Base-by-base conservation (phyloP, 2,888 invertebrate genomes). In the Melolontha melolontha region DNA sequence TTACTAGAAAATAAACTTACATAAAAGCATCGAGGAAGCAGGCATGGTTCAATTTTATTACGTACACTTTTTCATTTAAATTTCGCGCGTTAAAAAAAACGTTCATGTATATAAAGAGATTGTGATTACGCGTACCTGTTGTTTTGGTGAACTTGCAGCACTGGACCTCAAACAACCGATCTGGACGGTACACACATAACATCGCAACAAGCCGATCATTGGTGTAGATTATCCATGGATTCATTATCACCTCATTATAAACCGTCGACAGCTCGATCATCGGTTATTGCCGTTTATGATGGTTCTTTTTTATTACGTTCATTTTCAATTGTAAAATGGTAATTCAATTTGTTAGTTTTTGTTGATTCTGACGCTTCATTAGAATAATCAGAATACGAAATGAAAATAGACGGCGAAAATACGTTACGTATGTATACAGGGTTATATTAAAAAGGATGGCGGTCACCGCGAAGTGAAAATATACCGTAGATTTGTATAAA, bases 221-320 rank as follows among this genome's bases (percentile, higher is more conserved):
- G 78, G 76, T 77, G 76, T 75, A 79, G 79, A 80, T 80, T 79
- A 79, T 76, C 77, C 76, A 73, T 73, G 75, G 74, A 77, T 77
- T 79, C 79, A 80, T 81, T 80, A 80, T 79, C 79, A 79, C 78
- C 78, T 80, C 79, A 80, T 80, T 79, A 76, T 74, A 72, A 69
- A 70, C 69, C 69, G 69, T 62, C 66, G 69, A 69, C 69, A 69
- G 68, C 52, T 54, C 65, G 47, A 62, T 59, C 51, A 68, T 66
- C 47, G 59, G 59, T 47, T 49, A 49, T 49, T 47, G 34, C 47
- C 59, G 59, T 47, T 62, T 62, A 47, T 47, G 59, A 62, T 47
- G 47, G 59, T 62, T 62, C 47, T 62, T 62, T 57, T 57, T 62
- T 62, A 62, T 62, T 62, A 62, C 59, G 16, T 47, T 62, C 59